Evolutionary conservation across 2,888 invertebrate genomes (phyloP), one percentile per base, ranked within the genome.

Genomic region (Gortyna flavago): DNA sequence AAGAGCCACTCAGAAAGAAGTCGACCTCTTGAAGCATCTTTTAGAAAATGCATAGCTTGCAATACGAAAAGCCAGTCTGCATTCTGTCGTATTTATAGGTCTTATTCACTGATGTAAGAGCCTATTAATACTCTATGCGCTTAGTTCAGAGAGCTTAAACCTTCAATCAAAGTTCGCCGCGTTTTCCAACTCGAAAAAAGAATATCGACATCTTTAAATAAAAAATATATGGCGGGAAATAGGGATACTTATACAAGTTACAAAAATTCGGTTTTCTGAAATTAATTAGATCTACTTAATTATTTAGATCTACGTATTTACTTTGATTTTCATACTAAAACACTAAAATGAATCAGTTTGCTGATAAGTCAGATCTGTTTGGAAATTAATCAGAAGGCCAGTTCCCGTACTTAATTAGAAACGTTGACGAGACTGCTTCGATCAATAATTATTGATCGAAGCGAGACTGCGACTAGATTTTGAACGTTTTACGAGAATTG

Each of bases 21-120:
- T 68, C 84, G 54, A 64, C 67, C 65, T 16, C 77, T 75, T 69
- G 29, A 79, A 62, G 21, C 68, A 41, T 71, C 85, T 76, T 84
- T 77, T 38, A 77, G 54, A 79, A 81, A 81, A 61, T 79, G 89
- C 85, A 69, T 41, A 64, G 75, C 85, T 77, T 87, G 81, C 80
- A 85, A 81, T 75, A 74, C 51, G 57, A 72, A 73, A 48, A 44
- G 48, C 70, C 2, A 57, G 70, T 59, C 61, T 11, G 35, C 75
- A 77, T 77, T 80, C 59, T 87, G 38, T 51, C 29, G 65, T 72
- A 87, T 85, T 75, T 68, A 73, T 76, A 80, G 74, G 73, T 32
- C 35, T 75, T 61, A 77, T 73, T 79, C 84, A 72, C 66, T 13
- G 73, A 65, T 35, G 48, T 48, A 76, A 87, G 69, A 44, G 75